Percentiles rank a stretch among this genome's conserved stretches.
These are phyloP conservation scores for Tiaroga cobitis DNA, from an alignment of 2,797 vertebrate species.

Conservation along the genomic window DNA sequence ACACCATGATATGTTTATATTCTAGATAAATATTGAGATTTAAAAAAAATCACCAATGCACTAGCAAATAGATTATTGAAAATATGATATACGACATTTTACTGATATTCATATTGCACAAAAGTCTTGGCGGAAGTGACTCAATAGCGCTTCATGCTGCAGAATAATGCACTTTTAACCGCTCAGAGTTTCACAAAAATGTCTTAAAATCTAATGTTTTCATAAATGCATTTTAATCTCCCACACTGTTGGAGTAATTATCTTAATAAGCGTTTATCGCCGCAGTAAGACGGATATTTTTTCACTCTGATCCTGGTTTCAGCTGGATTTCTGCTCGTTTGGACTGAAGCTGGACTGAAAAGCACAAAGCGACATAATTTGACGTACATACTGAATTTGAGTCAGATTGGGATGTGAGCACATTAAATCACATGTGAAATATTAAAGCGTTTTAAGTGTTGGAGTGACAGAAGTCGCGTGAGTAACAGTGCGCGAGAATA, in stretches of 20 bases:
- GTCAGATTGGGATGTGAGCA: not conserved
- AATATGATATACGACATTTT: not conserved
- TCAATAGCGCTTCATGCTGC: not conserved
- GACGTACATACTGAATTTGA: not conserved
- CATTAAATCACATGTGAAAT: not conserved
- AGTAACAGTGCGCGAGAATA: conserved; percentile 7
- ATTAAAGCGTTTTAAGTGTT: not conserved
- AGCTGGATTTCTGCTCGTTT: not conserved
- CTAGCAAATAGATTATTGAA: not conserved
- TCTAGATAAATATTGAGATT: not conserved
- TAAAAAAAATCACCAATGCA: too few species aligned
- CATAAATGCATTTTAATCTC: not conserved
- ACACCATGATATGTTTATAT: not conserved
- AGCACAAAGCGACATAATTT: conserved; percentile 1
- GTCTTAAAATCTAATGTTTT: not conserved
- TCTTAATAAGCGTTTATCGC: not conserved
- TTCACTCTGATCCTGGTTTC: not conserved
- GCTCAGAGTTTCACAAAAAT: not conserved
- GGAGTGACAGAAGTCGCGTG: not conserved
- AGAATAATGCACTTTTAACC: conserved; percentile 15
- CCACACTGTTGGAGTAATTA: too few species aligned
- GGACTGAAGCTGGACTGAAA: conserved; percentile 20
- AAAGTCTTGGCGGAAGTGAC: conserved; percentile 41
- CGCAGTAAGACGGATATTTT: not conserved
- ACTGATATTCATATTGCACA: not conserved